Evolutionary conservation across 2,888 invertebrate genomes (phyloP).

Genomic region (Ceriagrion tenellum): DNA sequence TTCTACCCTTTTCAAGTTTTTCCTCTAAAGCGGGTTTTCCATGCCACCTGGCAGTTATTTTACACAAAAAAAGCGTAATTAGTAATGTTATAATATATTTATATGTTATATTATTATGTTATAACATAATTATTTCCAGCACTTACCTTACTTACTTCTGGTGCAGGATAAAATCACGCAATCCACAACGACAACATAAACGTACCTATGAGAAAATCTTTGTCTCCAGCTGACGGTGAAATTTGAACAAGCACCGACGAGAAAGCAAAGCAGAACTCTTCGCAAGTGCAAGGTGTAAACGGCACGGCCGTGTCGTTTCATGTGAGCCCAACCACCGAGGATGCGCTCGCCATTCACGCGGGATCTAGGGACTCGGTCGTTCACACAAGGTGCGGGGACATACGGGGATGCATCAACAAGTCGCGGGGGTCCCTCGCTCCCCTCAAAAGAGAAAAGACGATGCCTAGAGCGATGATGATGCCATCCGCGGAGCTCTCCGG

Average conservation of each 20-base stretch:
- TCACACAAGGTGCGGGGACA: background rate
- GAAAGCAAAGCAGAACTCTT: background rate
- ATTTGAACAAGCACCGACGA: background rate
- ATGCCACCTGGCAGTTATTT: no score
- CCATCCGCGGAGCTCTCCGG: conserved; percentile 14
- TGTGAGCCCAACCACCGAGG: background rate
- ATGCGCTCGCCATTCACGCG: background rate
- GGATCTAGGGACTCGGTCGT: background rate
- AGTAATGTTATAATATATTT: background rate
- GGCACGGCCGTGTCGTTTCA: background rate
- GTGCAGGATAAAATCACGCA: background rate
- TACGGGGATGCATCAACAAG: background rate
- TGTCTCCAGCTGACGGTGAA: background rate
- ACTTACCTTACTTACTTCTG: no score
- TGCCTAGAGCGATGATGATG: background rate
- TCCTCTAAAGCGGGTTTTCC: no score
- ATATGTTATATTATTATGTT: no score
- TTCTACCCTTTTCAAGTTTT: no score
- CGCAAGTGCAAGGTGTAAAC: background rate
- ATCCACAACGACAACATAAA: background rate
- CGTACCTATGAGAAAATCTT: background rate
- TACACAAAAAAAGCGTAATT: no score
- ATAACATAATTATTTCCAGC: no score
- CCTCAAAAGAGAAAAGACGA: background rate
- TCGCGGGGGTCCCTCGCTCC: background rate